phyloP scores from a whole-genome alignment of 2,888 invertebrate genomes.

The Caenorhabditis plicata region DNA sequence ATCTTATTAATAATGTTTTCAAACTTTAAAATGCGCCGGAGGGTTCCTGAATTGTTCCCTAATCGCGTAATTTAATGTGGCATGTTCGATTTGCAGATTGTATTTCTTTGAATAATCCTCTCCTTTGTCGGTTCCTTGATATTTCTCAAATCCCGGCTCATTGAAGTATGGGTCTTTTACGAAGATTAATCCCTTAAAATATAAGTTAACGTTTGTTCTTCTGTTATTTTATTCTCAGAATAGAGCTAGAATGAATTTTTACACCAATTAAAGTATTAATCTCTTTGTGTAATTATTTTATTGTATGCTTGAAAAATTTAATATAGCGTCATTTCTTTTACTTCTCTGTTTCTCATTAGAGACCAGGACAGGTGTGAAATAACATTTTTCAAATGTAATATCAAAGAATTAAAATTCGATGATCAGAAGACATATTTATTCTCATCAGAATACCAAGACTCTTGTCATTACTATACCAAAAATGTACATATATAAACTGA shows the following conservation, averaged over 20 bases:
- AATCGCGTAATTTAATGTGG: slow-evolving; percentile 64
- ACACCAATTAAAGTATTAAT: too few relatives aligned
- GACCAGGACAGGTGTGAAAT: too few relatives aligned
- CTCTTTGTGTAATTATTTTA: not conserved
- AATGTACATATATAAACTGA: too few relatives aligned
- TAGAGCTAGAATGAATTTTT: not conserved
- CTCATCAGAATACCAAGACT: too few relatives aligned
- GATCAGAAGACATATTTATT: too few relatives aligned
- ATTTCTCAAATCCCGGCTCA: slow-evolving; percentile 72
- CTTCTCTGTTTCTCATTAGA: too few relatives aligned
- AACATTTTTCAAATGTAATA: too few relatives aligned
- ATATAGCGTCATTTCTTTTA: too few relatives aligned
- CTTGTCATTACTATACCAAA: too few relatives aligned
- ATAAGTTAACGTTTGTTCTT: too few relatives aligned
- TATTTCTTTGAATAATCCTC: slow-evolving; percentile 59
- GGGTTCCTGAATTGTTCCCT: slow-evolving; percentile 56
- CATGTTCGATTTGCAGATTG: slow-evolving; percentile 64
- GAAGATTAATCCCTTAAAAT: slow-evolving; percentile 72
- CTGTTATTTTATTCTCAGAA: not conserved
- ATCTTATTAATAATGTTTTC: not conserved
- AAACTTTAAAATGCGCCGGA: slow-evolving; percentile 57
- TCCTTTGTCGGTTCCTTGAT: slow-evolving; percentile 60
- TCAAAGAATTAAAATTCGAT: too few relatives aligned
- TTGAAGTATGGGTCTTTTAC: slow-evolving; percentile 73
- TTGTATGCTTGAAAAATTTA: slow-evolving; percentile 1